A percentile compares a stretch with the other conserved stretches of the same genome.
Evolutionary conservation across 2,113 vertebrate species (phyloP).

Genomic region (Lasiurus borealis): DNA sequence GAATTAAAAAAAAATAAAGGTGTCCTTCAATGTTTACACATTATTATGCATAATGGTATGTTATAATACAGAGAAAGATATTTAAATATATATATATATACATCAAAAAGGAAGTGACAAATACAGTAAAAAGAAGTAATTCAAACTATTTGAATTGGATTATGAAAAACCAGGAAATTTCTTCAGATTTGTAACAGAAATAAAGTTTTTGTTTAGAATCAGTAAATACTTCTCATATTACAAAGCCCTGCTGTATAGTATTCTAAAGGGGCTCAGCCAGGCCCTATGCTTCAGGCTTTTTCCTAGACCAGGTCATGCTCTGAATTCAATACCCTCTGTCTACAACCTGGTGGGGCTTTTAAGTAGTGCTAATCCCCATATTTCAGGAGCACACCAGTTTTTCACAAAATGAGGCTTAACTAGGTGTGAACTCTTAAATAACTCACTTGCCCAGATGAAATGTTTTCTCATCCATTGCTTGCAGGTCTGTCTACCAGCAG

Average conservation of each 20-base stretch:
- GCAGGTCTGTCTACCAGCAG: not conserved
- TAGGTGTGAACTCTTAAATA: not conserved
- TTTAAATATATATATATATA: not conserved
- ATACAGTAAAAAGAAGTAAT: not conserved
- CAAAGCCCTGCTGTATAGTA: not conserved
- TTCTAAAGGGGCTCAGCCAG: not conserved
- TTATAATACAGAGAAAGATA: not conserved
- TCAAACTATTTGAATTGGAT: conserved; percentile 6
- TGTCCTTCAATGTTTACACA: not conserved
- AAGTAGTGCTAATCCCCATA: not conserved
- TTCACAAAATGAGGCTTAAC: not conserved
- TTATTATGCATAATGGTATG: not conserved
- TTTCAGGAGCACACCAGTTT: not conserved
- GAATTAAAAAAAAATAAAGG: not conserved
- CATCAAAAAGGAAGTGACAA: not conserved
- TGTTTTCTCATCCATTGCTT: not conserved
- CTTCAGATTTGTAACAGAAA: conserved; percentile 1
- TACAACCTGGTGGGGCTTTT: not conserved
- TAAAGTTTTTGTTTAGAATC: not conserved
- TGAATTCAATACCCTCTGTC: not conserved
- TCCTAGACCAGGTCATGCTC: not conserved
- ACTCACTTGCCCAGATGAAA: not conserved
- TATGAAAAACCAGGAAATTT: conserved; percentile 26
- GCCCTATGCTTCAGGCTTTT: not conserved
- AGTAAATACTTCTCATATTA: not conserved